These are phyloP conservation scores for Lacerta agilis DNA, from an alignment of 2,797 vertebrate species.

Conservation along the genomic window DNA sequence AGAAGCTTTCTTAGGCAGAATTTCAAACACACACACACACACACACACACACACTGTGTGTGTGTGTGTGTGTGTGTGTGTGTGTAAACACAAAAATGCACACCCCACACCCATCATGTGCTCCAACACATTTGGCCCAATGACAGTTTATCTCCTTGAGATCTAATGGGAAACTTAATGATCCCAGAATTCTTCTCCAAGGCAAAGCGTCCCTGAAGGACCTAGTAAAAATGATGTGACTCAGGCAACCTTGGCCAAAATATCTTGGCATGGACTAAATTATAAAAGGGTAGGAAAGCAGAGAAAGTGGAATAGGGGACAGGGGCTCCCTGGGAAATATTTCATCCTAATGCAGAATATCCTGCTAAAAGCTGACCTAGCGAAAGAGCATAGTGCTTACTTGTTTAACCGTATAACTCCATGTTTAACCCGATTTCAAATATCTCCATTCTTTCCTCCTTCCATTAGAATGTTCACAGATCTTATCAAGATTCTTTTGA, in stretches of 20 bases:
- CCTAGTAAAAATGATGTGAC: constrained; percentile 52
- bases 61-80: constrained; percentile 38
- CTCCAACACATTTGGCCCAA: constrained; percentile 37
- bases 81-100: background rate
- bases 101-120: constrained; percentile 12
- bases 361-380: background rate
- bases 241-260: constrained; percentile 43
- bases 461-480: background rate
- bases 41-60: background rate
- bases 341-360: rapidly evolving
- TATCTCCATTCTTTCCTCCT: background rate
- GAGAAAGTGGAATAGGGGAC: background rate
- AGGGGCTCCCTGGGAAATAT: background rate
- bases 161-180: constrained; percentile 64
- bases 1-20: background rate
- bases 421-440: background rate
- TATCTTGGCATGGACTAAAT: constrained; percentile 38
- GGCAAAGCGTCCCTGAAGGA: constrained; percentile 61
- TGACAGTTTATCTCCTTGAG: constrained; percentile 54
- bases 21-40: background rate
- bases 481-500: background rate
- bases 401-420: background rate
- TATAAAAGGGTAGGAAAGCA: constrained; percentile 3
- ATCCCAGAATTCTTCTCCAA: constrained; percentile 58
- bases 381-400: background rate